Evolutionary conservation across 2,113 vertebrate species (phyloP), one percentile per base, ranked within the genome.

Genomic region (Pedetes capensis): DNA sequence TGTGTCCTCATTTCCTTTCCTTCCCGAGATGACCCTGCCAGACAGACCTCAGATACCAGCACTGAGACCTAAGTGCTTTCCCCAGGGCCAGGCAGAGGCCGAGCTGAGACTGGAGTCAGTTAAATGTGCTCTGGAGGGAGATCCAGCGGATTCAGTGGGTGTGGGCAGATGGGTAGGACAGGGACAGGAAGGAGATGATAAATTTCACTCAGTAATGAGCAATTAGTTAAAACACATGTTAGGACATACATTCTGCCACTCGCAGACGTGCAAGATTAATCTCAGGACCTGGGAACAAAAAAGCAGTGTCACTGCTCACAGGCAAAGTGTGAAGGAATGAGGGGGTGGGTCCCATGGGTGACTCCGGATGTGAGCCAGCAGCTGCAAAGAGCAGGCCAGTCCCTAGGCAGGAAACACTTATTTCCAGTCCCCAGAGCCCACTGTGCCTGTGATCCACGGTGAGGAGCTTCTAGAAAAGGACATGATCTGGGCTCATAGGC

Each of bases 151-250:
- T 88, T 64, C 47, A 72, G 79, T 39, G 27, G 61, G 57, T 68
- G 86, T 82, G 89, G 85, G 66, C 68, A 82, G 88, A 61, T 47
- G 86, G 61, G 78, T 88, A 66, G 66, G 61, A 3, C 20, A 68
- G 72, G 57, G 66, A 57, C 18, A 39, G 16, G 55, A 32, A 68
- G 91, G 37, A 78, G 89, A 85, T 68, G 80, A 79, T 80, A 82
- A 78, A 82, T 85, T 81, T 92, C 72, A 89, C 32, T 57, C 91
- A 82, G 44, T 94, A 74, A 86, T 53, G 57, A 94, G 89, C 89
- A 94, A 51, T 94, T 82, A 81, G 72, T 87, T 87, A 85, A 76
- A 96, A 91, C 86, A 69, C 66, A 34, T 20, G 79, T 74, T 78
- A 83, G 74, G 89, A 63, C 74, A 74, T 80, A 25, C 37, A 34